Evolutionary conservation across 2,797 vertebrate genomes (phyloP).

Genomic region (Cynodonichthys magdalenae): DNA sequence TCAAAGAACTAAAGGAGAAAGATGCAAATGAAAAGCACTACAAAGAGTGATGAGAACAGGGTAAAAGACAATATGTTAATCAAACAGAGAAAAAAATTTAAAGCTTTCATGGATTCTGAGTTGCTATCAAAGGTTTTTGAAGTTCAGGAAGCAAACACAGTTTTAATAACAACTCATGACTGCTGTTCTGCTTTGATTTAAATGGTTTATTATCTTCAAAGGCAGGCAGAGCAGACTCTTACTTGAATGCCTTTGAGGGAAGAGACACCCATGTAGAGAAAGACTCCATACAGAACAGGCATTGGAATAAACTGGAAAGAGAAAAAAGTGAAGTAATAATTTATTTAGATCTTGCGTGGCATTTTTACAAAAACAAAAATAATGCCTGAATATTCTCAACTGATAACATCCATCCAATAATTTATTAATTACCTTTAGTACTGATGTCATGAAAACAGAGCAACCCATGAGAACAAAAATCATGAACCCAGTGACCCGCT

Average conservation of each 20-base stretch:
- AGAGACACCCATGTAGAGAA: slow-evolving; percentile 96
- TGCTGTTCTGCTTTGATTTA: slow-evolving; percentile 15
- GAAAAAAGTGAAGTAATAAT: slow-evolving; percentile 23
- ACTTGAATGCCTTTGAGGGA: slow-evolving; percentile 97
- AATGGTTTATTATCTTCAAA: slow-evolving; percentile 37
- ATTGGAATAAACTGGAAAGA: slow-evolving; percentile 92
- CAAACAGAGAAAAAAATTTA: slow-evolving; percentile 18
- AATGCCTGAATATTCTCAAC: too few species aligned
- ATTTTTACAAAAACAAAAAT: too few species aligned
- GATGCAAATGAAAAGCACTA: not conserved
- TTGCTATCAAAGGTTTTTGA: slow-evolving; percentile 37
- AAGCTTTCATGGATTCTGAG: slow-evolving; percentile 18
- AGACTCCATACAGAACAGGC: slow-evolving; percentile 96
- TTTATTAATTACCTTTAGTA: slow-evolving; percentile 86
- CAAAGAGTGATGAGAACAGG: not conserved
- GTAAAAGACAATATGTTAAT: slow-evolving; percentile 20
- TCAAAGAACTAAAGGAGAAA: slow-evolving; percentile 87
- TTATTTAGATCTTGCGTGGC: not conserved
- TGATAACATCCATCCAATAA: too few species aligned
- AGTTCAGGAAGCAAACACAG: slow-evolving; percentile 22
- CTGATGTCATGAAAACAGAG: slow-evolving; percentile 96
- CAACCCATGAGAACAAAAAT: slow-evolving; percentile 95
- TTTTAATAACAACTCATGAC: slow-evolving; percentile 32
- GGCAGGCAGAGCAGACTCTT: slow-evolving; percentile 60
- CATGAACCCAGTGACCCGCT: slow-evolving; percentile 93